A percentile compares a stretch with the other conserved stretches of the same genome.
Evolutionary conservation across 2,888 invertebrate genomes (phyloP).

Genomic region (Lithodes maja): DNA sequence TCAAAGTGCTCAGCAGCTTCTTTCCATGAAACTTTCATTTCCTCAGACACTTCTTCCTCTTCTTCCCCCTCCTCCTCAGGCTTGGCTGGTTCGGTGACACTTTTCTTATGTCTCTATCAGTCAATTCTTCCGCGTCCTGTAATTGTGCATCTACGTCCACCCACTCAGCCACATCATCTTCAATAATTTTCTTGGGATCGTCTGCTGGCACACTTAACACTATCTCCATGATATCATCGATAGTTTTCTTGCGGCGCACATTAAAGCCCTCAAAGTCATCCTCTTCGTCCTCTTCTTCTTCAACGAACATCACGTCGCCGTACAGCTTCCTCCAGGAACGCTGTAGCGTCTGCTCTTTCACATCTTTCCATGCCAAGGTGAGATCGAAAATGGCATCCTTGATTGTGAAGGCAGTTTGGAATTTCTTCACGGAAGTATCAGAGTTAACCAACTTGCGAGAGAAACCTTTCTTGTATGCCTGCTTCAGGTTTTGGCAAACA

Average conservation of each 20-base stretch:
- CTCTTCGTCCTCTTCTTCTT: slow-evolving; percentile 11
- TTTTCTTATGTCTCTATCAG: slow-evolving; percentile 1
- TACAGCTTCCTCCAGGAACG: slow-evolving; percentile 29
- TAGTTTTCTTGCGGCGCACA: background rate
- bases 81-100: slow-evolving; percentile 8
- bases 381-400: slow-evolving; percentile 28
- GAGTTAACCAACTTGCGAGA: slow-evolving; percentile 6
- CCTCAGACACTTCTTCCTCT: slow-evolving; percentile 13
- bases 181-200: slow-evolving; percentile 35
- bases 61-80: background rate
- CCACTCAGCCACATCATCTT: slow-evolving; percentile 19
- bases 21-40: slow-evolving; percentile 18
- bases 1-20: slow-evolving; percentile 20
- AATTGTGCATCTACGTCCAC: background rate
- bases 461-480: background rate
- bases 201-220: slow-evolving; percentile 6
- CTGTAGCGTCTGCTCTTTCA: slow-evolving; percentile 19
- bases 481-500: slow-evolving; percentile 10
- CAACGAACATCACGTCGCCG: slow-evolving; percentile 1
- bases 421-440: background rate
- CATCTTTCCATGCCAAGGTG: slow-evolving; percentile 19
- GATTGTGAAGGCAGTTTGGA: background rate
- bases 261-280: background rate
- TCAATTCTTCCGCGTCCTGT: background rate
- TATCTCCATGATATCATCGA: slow-evolving; percentile 5